Evolutionary conservation across 2,888 invertebrate genomes (phyloP), one percentile per base, ranked within the genome.

Genomic region (Tipula lateralis): DNA sequence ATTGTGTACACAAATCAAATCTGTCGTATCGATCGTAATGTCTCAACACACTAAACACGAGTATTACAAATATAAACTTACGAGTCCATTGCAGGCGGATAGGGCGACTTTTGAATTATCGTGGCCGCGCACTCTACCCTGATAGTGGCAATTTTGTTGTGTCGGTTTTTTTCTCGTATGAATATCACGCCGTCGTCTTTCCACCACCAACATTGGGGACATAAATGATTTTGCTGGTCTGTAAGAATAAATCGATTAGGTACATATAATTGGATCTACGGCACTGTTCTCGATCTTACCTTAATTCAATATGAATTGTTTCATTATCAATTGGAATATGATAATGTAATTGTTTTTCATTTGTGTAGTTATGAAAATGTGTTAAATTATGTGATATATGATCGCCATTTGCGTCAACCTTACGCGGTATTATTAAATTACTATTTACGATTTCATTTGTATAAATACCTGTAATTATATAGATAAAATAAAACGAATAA

Each of bases 31-130:
- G n/a, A n/a, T 66, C n/a, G 24, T 19, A 16, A 16, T 83, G 66
- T 66, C 36, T 83, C 30, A 32, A 83, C 3, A 13, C 12, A 83
- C 29, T 3, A 13, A 29, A 82, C 5, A 82, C 29, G 29, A n/a
- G n/a, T 9, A 81, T 19, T 30, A n/a, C n/a, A 6, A 30, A 29
- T 13, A 30, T 13, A 30, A 82, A 91, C 95, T 94, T 90, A 96
- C 96, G 92, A 96, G 91, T 88, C 96, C 96, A 88, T 95, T 92
- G 89, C 96, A 97, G 19, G 96, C 93, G 13, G 96, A 96, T 85
- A 97, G 89, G 19, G 96, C 96, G 84, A 96, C 94, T 86, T 91
- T 92, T 44, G 96, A 96, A 85, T 91, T 90, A 5, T 92, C 90
- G 86, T 95, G 94, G 83, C 94, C 95, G 84, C 93, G 91, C 85